Base-by-base conservation (phyloP, 2,797 vertebrate genomes). In the Heterohyrax brucei region DNA sequence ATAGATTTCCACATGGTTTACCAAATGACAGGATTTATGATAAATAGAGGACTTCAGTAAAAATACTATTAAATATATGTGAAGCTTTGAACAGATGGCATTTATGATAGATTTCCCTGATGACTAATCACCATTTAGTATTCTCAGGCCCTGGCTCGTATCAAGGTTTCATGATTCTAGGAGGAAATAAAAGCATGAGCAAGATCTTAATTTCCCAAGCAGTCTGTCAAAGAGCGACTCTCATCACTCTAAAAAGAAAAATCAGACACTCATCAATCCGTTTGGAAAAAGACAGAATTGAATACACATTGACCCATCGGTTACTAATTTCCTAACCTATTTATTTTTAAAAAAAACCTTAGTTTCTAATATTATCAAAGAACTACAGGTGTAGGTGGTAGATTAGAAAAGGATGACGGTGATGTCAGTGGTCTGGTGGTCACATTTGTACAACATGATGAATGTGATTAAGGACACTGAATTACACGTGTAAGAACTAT, bases 111-210 rank as follows among this genome's bases (percentile, higher is more conserved):
- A 95, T 96, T 95, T n/a, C 24, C 39, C 78, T 79, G 84, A 96
- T 97, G 96, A 97, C 87, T 95, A 84, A 96, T 96, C 96, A 96
- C 84, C 91, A 94, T 87, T 96, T 96, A 95, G 87, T 68, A 95
- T 93, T 89, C 94, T 82, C 81, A 89, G 80, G 77, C 22, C 77
- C 77, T 95, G 62, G 59, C 24, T 92, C 73, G 77, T 88, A 96
- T 75, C 78, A 95, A 90, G 50, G 30, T 87, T 96, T 95, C 87
- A 89, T 50, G 61, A 93, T 61, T 95, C 21, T 79, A 89, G 39
- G 61, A 86, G 50, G 22, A 28, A 70, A 70, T 70, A 61, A 85
- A 30, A 61, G 6, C 14, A 18, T 48, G 39, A 61, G 64, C 53
- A 53, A 94, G 89, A 50, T 83, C 84, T 96, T 96, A 96, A 98